Percentiles rank a stretch among this genome's conserved stretches.
These are phyloP conservation scores for Stictocephala bisonia DNA, from an alignment of 2,888 invertebrate genomes.

Conservation along the genomic window DNA sequence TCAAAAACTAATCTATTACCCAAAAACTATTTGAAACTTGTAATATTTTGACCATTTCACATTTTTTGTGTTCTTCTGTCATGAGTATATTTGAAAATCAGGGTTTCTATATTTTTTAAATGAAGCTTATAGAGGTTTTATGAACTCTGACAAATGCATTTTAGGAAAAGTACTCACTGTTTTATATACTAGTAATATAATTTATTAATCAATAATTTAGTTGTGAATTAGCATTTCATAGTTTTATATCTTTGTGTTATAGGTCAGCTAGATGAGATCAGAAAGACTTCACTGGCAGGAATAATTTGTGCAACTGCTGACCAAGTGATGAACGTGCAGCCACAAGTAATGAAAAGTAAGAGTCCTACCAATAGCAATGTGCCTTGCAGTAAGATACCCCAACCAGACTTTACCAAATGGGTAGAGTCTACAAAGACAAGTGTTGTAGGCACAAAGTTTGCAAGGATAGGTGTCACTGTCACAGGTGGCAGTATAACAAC, in stretches of 20 bases:
- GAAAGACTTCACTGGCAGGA: constrained; percentile 77
- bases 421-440: background rate
- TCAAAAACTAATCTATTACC: too few relatives aligned
- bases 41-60: too few relatives aligned
- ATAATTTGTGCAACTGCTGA: constrained; percentile 84
- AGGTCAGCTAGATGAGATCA: constrained; percentile 84
- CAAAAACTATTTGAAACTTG: too few relatives aligned
- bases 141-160: background rate
- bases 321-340: constrained; percentile 72
- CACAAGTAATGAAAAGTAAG: constrained; percentile 76
- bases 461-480: constrained; percentile 33
- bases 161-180: constrained; percentile 7
- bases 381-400: constrained; percentile 70
- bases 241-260: too few relatives aligned
- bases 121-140: background rate
- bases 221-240: too few relatives aligned
- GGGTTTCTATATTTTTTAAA: too few relatives aligned
- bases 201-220: too few relatives aligned
- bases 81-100: too few relatives aligned
- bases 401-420: constrained; percentile 49
- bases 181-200: too few relatives aligned
- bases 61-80: too few relatives aligned
- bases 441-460: background rate
- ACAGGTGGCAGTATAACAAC: constrained; percentile 40
- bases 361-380: constrained; percentile 70